Conservation (phyloP, 2,113 vertebrate species). For the Eudyptes chrysolophus region DNA sequence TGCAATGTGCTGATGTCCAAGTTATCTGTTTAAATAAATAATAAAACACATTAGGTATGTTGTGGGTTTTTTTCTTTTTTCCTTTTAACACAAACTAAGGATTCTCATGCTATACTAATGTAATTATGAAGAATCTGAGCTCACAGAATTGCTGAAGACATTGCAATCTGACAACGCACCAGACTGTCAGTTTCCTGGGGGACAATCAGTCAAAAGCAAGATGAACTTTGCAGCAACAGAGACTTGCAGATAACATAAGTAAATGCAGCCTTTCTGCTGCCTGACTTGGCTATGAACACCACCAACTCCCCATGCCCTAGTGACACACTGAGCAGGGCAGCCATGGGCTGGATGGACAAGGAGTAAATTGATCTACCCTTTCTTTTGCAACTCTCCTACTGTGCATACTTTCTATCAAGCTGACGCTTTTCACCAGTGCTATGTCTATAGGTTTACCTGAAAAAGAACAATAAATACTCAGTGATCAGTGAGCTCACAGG, state of each 20-base stretch:
- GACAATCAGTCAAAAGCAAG: neutral
- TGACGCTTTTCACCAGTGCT: neutral
- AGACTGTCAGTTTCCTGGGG: neutral
- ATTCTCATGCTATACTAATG: neutral
- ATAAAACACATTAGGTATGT: neutral
- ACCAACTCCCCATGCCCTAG: neutral
- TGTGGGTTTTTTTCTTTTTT: neutral
- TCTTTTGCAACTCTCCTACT: neutral
- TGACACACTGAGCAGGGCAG: neutral
- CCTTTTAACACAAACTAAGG: neutral
- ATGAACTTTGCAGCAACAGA: neutral
- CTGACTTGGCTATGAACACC: neutral
- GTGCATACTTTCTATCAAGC: neutral
- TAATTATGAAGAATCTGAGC: neutral
- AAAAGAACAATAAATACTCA: neutral
- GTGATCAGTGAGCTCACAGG: neutral
- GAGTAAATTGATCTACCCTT: neutral
- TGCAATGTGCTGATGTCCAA: conserved; percentile 83
- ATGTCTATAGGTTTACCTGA: neutral
- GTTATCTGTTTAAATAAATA: conserved; percentile 79
- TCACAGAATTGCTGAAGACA: neutral
- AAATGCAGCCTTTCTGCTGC: neutral
- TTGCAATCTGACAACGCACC: neutral
- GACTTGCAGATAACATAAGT: neutral
- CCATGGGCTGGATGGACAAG: neutral